phyloP scores from a whole-genome alignment of 2,888 invertebrate species.

The Plemyria rubiginata region DNA sequence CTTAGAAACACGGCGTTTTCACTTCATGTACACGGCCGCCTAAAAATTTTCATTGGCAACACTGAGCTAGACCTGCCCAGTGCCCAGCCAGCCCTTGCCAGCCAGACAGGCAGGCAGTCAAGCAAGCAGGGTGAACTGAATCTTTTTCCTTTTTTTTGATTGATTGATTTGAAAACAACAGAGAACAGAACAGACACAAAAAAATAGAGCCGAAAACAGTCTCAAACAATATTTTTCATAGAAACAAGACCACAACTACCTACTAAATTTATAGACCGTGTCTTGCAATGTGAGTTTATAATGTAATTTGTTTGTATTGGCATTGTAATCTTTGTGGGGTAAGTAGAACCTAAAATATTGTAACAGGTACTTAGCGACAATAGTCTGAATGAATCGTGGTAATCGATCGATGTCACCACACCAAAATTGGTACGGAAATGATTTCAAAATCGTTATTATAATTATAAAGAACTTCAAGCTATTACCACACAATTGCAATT shows the following conservation, averaged over 20 bases:
- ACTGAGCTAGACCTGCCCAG: too few relatives aligned
- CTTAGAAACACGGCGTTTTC: too few relatives aligned
- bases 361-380: not conserved
- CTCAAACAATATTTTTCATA: constrained; percentile 23
- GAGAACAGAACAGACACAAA: constrained; percentile 20
- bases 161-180: constrained; percentile 38
- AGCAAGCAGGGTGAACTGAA: constrained; percentile 34
- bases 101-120: too few relatives aligned
- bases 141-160: constrained; percentile 40
- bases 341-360: constrained; percentile 10
- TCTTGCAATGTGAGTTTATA: constrained; percentile 36
- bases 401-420: constrained; percentile 7
- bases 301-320: constrained; percentile 32
- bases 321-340: constrained; percentile 33
- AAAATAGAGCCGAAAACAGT: constrained; percentile 37
- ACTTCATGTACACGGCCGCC: too few relatives aligned
- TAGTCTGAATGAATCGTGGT: not conserved
- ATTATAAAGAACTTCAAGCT: not conserved
- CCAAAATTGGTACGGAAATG: not conserved
- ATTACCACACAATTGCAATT: too few relatives aligned
- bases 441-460: not conserved
- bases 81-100: too few relatives aligned
- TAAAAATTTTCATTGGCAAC: too few relatives aligned
- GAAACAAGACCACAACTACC: constrained; percentile 11
- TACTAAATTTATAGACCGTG: constrained; percentile 29